These are phyloP conservation scores for Centruroides vittatus DNA, from an alignment of 1,140 invertebrate genomes.

Conservation along the genomic window DNA sequence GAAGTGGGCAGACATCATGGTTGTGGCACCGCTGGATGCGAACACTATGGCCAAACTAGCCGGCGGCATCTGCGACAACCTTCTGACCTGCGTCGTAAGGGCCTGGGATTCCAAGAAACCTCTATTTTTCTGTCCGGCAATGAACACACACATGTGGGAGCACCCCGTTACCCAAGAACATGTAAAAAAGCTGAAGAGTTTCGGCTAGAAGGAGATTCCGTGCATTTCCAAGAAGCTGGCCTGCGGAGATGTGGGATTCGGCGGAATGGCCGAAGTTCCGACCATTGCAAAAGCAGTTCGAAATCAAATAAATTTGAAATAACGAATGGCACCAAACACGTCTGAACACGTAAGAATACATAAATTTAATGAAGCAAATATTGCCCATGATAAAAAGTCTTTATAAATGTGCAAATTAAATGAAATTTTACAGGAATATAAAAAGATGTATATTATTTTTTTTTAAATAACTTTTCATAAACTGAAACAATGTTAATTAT, in stretches of 20 bases:
- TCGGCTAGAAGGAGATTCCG: constrained; percentile 63
- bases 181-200: constrained; percentile 47
- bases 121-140: constrained; percentile 27
- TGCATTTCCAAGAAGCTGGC: constrained; percentile 78
- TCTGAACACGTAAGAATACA: neutral
- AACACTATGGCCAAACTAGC: constrained; percentile 93
- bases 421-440: no score
- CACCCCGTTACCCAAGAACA: constrained; percentile 36
- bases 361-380: neutral
- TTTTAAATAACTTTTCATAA: no score
- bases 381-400: neutral
- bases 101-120: constrained; percentile 77
- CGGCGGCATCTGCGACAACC: constrained; percentile 88
- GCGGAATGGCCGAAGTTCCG: constrained; percentile 64
- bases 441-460: no score
- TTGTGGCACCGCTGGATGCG: constrained; percentile 92
- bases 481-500: no score
- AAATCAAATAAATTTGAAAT: neutral
- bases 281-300: neutral
- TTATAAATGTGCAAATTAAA: neutral
- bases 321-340: no score
- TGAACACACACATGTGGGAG: neutral
- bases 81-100: constrained; percentile 78
- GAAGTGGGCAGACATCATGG: constrained; percentile 86
- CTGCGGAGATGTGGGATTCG: constrained; percentile 85